phyloP scores from a whole-genome alignment of 1,140 invertebrate genomes.

The Copidosoma floridanum region DNA sequence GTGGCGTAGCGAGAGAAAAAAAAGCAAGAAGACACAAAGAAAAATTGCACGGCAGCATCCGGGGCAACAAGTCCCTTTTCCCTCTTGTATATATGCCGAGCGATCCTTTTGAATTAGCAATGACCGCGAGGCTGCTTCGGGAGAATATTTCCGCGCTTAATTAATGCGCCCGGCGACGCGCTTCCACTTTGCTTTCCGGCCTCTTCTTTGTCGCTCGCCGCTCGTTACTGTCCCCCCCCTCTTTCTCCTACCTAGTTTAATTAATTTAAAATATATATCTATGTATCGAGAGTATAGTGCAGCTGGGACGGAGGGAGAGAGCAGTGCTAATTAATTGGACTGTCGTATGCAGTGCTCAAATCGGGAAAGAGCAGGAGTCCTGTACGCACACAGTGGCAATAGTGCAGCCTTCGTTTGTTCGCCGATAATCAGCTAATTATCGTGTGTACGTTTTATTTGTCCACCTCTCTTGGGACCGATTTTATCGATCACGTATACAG shows the following conservation, averaged over 20 bases:
- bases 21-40: no score
- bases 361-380: background rate
- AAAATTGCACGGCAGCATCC: no score
- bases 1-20: background rate
- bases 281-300: no score
- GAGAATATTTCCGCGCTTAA: conserved; percentile 9
- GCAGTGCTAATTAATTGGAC: conserved; percentile 18
- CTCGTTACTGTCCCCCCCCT: background rate
- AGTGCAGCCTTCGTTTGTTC: conserved; percentile 17
- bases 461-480: background rate
- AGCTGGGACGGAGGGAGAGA: no score
- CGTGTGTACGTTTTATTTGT: conserved; percentile 3
- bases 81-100: no score
- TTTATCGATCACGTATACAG: background rate
- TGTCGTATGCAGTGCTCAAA: conserved; percentile 1
- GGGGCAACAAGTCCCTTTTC: conserved; percentile 13
- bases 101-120: conserved; percentile 17
- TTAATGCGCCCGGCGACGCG: background rate
- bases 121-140: background rate
- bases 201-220: background rate
- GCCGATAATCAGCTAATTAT: conserved; percentile 18
- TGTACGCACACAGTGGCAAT: no score
- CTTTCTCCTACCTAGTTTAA: conserved; percentile 3
- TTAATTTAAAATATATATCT: conserved; percentile 6
- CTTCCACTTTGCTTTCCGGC: background rate